Conservation (phyloP, 1,140 invertebrate species). For the Acromyrmex echinatior region DNA sequence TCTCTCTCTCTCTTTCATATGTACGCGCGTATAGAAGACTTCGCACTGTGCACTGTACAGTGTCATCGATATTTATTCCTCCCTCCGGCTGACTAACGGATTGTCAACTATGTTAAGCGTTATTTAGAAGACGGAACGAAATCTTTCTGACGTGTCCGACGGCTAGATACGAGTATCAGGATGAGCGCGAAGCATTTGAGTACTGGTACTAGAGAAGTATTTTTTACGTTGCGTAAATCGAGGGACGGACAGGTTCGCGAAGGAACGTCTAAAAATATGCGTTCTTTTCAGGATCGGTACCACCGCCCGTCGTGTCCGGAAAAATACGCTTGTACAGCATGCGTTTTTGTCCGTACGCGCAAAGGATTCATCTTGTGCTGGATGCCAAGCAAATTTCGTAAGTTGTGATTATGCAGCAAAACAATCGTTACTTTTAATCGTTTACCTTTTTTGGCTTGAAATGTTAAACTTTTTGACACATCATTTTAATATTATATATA, state of each 20-base stretch:
- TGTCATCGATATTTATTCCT: constrained; percentile 51
- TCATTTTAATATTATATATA: background rate
- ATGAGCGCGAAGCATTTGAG: constrained; percentile 76
- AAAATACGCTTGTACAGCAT: constrained; percentile 94
- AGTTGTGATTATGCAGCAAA: constrained; percentile 80
- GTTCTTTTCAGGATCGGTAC: constrained; percentile 87
- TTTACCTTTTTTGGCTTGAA: constrained; percentile 5
- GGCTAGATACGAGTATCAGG: background rate
- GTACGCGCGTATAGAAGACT: background rate
- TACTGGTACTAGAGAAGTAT: constrained; percentile 62
- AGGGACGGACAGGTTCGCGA: background rate
- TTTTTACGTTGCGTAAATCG: background rate
- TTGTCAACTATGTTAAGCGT: background rate
- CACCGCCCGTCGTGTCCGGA: constrained; percentile 89
- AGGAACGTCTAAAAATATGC: background rate
- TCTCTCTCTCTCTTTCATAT: background rate
- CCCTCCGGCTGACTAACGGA: background rate
- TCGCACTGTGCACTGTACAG: background rate
- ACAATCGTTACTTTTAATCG: background rate
- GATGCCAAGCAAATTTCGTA: constrained; percentile 94
- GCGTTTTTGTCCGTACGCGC: constrained; percentile 96
- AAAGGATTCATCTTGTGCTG: constrained; percentile 93
- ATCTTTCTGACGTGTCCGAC: background rate
- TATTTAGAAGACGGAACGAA: background rate
- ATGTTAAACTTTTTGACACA: background rate